Evolutionary conservation across 1,140 invertebrate genomes (phyloP), one percentile per base, ranked within the genome.

Genomic region (Aphaenogaster ashmeadi): DNA sequence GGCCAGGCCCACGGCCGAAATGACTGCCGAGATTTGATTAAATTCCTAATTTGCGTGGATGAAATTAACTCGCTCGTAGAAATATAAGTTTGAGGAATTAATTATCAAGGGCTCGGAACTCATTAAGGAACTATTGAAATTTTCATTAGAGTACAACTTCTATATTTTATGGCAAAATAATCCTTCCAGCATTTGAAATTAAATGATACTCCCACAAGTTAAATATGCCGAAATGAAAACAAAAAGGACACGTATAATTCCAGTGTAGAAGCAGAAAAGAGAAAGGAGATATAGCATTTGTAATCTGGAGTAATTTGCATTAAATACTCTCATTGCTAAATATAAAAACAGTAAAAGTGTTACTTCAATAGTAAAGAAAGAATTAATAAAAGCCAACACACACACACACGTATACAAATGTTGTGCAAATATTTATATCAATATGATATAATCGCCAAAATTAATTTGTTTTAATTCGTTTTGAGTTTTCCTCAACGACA

Each of bases 81-180:
- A 84, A 86, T 91, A 91, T 90, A 91, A 90, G 87, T 91, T 91
- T 81, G 90, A 66, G n/a, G 52, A 86, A 91, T 90, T 91, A 88
- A 90, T 91, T 88, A 91, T 90, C 75, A 86, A 86, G 74, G 54
- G 89, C 71, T 72, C 38, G 64, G 21, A 90, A 88, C 89, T 90
- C 90, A 74, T 90, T 86, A 90, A 75, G 58, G 58, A 88, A 83
- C 81, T 90, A 90, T 88, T 80, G 77, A 91, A 91, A 90, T 91
- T 88, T 90, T 90, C 86, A 81, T 88, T 75, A 64, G 60, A 62
- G 60, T 81, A 89, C 88, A 89, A 89, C 88, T 86, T 89, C 74
- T 89, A 80, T 89, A 86, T 79, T 86, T 89, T 86, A 85, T 47
- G 47, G 44, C 58, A 78, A 64, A 83, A 83, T 87, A 90, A 90